A percentile compares a stretch with the other conserved stretches of the same genome.
Conservation (phyloP, 2,888 invertebrate genomes). For the Amaurobius ferox region DNA sequence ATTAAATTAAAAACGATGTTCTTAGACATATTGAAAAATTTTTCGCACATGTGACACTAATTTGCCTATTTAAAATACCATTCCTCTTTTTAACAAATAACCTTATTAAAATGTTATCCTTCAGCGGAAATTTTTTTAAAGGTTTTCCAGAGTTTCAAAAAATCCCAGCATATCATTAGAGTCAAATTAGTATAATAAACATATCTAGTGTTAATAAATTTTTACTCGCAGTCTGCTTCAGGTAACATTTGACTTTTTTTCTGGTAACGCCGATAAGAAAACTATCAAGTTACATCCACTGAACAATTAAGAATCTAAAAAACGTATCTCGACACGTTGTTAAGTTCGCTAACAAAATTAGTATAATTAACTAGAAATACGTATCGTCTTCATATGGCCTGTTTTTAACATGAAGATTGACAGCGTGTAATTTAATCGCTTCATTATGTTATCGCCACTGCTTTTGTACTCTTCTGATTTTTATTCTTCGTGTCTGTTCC, state of each 20-base stretch:
- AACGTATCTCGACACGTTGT: background rate
- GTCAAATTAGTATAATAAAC: background rate
- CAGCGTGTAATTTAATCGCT: background rate
- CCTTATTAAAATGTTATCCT: too few relatives aligned
- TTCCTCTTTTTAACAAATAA: too few relatives aligned
- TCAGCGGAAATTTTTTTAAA: too few relatives aligned
- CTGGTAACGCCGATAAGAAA: background rate
- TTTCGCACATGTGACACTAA: too few relatives aligned
- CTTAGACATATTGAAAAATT: too few relatives aligned
- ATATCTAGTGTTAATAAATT: background rate
- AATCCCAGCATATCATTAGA: too few relatives aligned
- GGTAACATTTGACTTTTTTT: background rate
- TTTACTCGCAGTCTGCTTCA: background rate
- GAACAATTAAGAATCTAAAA: background rate
- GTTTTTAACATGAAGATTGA: background rate
- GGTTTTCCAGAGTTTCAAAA: too few relatives aligned
- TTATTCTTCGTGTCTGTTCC: too few relatives aligned
- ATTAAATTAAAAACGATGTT: too few relatives aligned
- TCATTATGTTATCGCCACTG: background rate
- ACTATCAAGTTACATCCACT: background rate
- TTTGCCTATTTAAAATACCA: too few relatives aligned
- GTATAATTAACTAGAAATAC: slow-evolving; percentile 3
- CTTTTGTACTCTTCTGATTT: background rate
- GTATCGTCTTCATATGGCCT: background rate
- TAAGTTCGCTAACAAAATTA: background rate